Percentiles rank a stretch among this genome's conserved stretches.
Evolutionary conservation across 1,140 invertebrate genomes (phyloP).

Genomic region (Hermetia illucens): DNA sequence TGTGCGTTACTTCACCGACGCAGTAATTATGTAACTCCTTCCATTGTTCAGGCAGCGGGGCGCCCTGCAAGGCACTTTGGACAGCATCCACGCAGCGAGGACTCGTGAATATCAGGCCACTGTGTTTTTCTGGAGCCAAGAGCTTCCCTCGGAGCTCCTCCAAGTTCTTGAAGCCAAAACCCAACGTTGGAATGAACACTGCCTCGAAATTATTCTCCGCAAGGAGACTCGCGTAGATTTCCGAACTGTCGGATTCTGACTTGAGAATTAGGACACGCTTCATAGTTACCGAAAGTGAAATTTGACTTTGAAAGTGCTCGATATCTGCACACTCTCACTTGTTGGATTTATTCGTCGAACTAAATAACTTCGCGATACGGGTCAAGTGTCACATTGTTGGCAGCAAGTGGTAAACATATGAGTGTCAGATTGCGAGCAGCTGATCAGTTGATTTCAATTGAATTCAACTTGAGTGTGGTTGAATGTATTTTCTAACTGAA

Average conservation of each 20-base stretch:
- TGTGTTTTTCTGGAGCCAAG: conserved; percentile 26
- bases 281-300: too few species aligned
- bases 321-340: too few species aligned
- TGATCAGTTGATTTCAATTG: too few species aligned
- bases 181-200: conserved; percentile 36
- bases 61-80: conserved; percentile 25
- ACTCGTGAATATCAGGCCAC: conserved; percentile 38
- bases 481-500: too few species aligned
- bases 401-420: too few species aligned
- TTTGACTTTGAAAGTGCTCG: too few species aligned
- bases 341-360: too few species aligned
- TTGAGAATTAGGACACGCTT: conserved; percentile 38
- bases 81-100: conserved; percentile 36
- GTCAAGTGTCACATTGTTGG: too few species aligned
- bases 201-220: conserved; percentile 31
- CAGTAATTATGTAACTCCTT: conserved; percentile 35
- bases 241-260: conserved; percentile 37
- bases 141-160: conserved; percentile 29
- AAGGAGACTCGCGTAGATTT: conserved; percentile 34
- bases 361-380: too few species aligned
- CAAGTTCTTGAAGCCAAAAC: conserved; percentile 33
- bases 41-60: conserved; percentile 33
- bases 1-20: conserved; percentile 35
- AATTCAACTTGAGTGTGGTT: too few species aligned
- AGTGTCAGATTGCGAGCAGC: too few species aligned